Base-by-base conservation (phyloP, 2,113 vertebrate genomes). In the Pelvicachromis taeniatus region DNA sequence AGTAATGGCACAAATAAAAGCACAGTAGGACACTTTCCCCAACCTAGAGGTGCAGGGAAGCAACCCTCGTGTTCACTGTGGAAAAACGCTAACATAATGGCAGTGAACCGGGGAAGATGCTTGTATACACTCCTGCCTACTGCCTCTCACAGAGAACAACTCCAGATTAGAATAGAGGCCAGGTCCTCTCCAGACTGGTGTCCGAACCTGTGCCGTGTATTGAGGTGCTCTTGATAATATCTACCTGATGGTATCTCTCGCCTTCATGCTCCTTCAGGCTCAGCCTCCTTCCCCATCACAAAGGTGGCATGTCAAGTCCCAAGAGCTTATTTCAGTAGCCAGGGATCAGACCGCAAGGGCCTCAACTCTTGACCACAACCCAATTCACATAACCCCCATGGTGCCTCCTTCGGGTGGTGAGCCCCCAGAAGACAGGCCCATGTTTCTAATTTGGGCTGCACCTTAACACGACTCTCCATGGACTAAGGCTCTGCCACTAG, bases 201-300 rank as follows among this genome's bases (percentile, higher is more conserved):
- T 35, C 35, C 2, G 35, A 35, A 35, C 7, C 35, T 8, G 35
- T 35, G 35, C 7, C 7, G 9, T 35, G 35, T 35, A 35, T 35
- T 35, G 35, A 35, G 35, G 35, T 35, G 35, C 35, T 7, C 35
- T 9, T 35, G 35, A 35, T 8, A 8, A 35, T 8, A 38, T 38
- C 10, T 63, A 0, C 59, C 33, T 13, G 33, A 38, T 38, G 33
- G 1, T 63, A 0, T 38, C 59, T 63, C 59, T 38, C 59, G n/a
- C 31, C 59, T 21, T 63, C 59, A 21, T 38, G 59, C 59, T 38
- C 59, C 33, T 63, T 63, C 59, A 12, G n/a, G 59, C 59, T 13
- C 19, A 21, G 33, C 33, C 19, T 38, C 0, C 35, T 35, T 38
- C 35, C 5, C 17, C 31, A 3, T 61, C 33, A 61, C 9, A 0